phyloP scores from a whole-genome alignment of 2,888 invertebrate genomes.

The Heliothis peltigera region DNA sequence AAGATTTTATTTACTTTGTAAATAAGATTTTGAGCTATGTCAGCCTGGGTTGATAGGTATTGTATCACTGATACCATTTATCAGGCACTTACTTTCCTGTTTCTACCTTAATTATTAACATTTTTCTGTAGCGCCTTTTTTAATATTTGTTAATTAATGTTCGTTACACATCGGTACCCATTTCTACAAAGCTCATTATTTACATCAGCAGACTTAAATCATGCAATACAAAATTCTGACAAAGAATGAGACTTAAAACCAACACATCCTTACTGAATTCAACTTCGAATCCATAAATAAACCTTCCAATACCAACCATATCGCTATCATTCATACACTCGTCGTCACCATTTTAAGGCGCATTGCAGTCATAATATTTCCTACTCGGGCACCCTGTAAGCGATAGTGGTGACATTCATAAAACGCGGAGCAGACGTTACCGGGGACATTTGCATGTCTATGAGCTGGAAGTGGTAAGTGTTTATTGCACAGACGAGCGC shows the following conservation, averaged over 20 bases:
- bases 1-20: background rate
- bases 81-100: too few species aligned
- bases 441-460: slow-evolving; percentile 59
- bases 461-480: slow-evolving; percentile 50
- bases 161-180: too few species aligned
- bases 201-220: too few species aligned
- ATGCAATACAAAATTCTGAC: too few species aligned
- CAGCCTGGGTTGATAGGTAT: too few species aligned
- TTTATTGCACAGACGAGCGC: slow-evolving; percentile 50
- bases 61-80: too few species aligned
- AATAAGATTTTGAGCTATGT: too few species aligned
- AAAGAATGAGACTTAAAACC: background rate
- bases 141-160: too few species aligned
- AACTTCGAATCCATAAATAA: background rate
- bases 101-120: too few species aligned
- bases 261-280: background rate
- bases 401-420: slow-evolving; percentile 63
- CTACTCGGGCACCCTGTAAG: slow-evolving; percentile 30
- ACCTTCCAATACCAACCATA: background rate
- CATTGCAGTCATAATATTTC: slow-evolving; percentile 54
- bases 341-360: slow-evolving; percentile 26
- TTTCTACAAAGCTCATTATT: too few species aligned
- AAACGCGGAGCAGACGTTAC: slow-evolving; percentile 62
- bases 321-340: slow-evolving; percentile 18
- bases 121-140: too few species aligned